Evolutionary conservation across 2,113 vertebrate species (phyloP).

Genomic region (Dunckerocampus dactyliophorus): DNA sequence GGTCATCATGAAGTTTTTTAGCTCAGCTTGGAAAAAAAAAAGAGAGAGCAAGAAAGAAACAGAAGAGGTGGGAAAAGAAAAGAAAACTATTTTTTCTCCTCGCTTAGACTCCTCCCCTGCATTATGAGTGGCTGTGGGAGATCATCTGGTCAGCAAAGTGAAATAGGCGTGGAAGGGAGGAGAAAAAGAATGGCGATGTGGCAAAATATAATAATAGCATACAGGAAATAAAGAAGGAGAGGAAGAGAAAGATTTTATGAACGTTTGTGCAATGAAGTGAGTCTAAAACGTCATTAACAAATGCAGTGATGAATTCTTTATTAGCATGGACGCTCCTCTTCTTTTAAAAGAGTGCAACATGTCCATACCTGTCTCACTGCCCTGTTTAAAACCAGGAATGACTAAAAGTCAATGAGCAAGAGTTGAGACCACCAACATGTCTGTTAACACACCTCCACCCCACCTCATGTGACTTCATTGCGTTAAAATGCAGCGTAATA

Average conservation of each 20-base stretch:
- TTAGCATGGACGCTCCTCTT: background rate
- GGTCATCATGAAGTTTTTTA: slow-evolving; percentile 49
- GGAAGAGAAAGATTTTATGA: background rate
- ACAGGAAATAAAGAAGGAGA: slow-evolving; percentile 2
- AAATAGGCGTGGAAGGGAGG: slow-evolving; percentile 18
- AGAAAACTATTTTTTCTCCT: slow-evolving; percentile 18
- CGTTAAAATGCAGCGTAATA: too few species aligned
- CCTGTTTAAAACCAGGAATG: slow-evolving; percentile 40
- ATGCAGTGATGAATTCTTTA: background rate
- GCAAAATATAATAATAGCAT: slow-evolving; percentile 4
- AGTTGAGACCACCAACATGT: slow-evolving; percentile 30
- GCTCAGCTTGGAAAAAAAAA: slow-evolving; percentile 24
- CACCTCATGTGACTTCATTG: slow-evolving; percentile 5
- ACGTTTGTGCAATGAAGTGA: background rate
- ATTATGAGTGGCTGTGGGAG: slow-evolving; percentile 52
- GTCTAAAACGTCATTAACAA: background rate
- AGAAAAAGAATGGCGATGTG: background rate
- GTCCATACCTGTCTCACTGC: slow-evolving; percentile 41
- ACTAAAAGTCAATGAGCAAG: slow-evolving; percentile 4
- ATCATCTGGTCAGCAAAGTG: slow-evolving; percentile 48
- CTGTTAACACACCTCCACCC: slow-evolving; percentile 18
- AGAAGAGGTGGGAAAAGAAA: slow-evolving; percentile 39
- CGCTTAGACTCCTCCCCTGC: slow-evolving; percentile 50
- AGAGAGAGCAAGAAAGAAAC: slow-evolving; percentile 14
- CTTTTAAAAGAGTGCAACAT: slow-evolving; percentile 19